Evolutionary conservation across 2,113 vertebrate genomes (phyloP).

Genomic region (Phyllostomus hastatus): DNA sequence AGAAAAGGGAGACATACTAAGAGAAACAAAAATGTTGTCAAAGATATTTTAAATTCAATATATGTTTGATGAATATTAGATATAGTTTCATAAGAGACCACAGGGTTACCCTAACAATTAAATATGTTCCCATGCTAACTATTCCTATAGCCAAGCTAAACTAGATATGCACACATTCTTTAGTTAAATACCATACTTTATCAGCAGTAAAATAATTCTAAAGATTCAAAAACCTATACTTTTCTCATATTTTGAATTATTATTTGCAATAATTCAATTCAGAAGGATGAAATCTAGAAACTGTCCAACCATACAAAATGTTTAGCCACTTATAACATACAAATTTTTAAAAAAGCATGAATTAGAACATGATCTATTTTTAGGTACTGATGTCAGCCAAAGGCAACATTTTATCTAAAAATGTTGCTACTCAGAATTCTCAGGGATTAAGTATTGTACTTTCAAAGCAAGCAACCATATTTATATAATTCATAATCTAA

Average conservation of each 20-base stretch:
- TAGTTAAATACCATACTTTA: background rate
- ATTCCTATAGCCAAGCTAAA: background rate
- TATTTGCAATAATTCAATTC: background rate
- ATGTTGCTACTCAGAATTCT: background rate
- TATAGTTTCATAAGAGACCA: background rate
- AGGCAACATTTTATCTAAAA: background rate
- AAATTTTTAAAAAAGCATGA: background rate
- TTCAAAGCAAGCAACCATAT: background rate
- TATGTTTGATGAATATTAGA: background rate
- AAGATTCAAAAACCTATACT: background rate
- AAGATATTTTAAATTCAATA: background rate
- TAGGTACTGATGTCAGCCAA: background rate
- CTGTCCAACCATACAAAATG: background rate
- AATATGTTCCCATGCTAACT: background rate
- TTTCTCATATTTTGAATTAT: constrained; percentile 11
- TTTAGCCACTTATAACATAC: background rate
- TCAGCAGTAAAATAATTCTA: background rate
- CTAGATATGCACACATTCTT: background rate
- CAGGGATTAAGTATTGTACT: background rate
- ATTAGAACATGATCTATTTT: background rate
- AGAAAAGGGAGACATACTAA: background rate
- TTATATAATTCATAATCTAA: background rate
- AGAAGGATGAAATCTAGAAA: background rate
- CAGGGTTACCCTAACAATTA: background rate
- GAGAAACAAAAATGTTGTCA: background rate